Conservation (phyloP, 2,888 invertebrate species). For the Sicus ferrugineus region DNA sequence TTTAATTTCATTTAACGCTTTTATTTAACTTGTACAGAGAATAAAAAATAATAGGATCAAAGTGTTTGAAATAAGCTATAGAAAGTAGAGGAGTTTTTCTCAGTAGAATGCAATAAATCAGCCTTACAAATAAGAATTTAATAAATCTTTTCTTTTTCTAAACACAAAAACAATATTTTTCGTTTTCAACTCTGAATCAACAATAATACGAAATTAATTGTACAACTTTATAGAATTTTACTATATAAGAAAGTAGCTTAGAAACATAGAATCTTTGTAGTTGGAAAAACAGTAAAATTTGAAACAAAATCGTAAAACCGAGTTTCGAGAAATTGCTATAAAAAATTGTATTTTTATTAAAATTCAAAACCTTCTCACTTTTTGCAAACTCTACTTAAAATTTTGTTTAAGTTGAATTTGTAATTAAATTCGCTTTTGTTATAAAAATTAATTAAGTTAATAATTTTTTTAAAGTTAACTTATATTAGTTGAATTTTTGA, state of each 20-base stretch:
- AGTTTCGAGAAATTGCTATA: background rate
- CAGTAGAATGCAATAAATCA: background rate
- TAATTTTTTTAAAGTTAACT: no score
- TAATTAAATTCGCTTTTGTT: no score
- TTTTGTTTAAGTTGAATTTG: no score
- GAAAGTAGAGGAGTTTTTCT: no score
- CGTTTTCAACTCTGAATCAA: slow-evolving; percentile 8
- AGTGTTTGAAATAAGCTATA: no score
- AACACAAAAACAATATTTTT: no score
- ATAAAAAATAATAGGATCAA: no score
- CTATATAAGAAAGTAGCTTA: slow-evolving; percentile 12
- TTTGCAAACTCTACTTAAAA: no score
- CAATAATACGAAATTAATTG: slow-evolving; percentile 11
- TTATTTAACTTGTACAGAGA: no score
- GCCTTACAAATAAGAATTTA: background rate
- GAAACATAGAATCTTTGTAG: background rate
- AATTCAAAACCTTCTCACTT: background rate
- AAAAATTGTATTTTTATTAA: background rate
- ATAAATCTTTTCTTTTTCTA: background rate
- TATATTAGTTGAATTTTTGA: no score
- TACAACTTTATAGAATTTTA: slow-evolving; percentile 23
- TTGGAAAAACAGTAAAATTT: background rate
- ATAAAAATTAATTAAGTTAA: no score
- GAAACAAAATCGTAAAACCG: background rate
- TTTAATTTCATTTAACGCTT: no score